phyloP scores from a whole-genome alignment of 1,140 invertebrate genomes.

The Pteromalus puparum region DNA sequence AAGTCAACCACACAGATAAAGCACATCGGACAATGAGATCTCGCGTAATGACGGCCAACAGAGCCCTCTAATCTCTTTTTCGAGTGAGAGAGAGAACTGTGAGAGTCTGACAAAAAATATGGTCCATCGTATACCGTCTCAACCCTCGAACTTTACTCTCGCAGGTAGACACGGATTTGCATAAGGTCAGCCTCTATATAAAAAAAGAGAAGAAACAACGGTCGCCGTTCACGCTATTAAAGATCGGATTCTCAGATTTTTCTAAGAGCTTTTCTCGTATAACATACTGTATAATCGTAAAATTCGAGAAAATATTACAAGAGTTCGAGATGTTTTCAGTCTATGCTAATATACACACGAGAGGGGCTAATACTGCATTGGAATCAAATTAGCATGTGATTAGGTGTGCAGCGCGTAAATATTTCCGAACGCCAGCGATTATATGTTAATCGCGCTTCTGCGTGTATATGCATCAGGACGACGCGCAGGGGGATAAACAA shows the following conservation, averaged over 20 bases:
- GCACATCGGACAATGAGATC: not conserved
- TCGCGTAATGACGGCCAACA: not conserved
- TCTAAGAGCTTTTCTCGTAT: too few relatives aligned
- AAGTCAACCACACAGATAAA: slow-evolving; percentile 14
- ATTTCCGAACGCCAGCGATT: not conserved
- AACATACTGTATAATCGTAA: too few relatives aligned
- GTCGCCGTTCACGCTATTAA: not conserved
- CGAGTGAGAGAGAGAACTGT: too few relatives aligned
- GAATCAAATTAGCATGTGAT: slow-evolving; percentile 1
- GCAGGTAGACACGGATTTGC: slow-evolving; percentile 2
- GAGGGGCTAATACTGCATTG: not conserved
- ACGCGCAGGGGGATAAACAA: too few relatives aligned
- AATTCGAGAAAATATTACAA: too few relatives aligned
- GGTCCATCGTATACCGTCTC: not conserved
- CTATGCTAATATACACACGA: not conserved
- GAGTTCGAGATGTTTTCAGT: not conserved
- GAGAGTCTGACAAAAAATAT: not conserved
- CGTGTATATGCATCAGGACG: too few relatives aligned
- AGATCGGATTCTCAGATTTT: not conserved
- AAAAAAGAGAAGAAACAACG: not conserved
- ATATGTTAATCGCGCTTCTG: too few relatives aligned
- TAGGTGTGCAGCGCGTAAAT: not conserved
- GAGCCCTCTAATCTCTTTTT: not conserved
- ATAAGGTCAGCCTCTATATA: not conserved
- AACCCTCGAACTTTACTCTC: not conserved